Base-by-base conservation (phyloP, 2,797 vertebrate genomes). In the Anas bahamensis region DNA sequence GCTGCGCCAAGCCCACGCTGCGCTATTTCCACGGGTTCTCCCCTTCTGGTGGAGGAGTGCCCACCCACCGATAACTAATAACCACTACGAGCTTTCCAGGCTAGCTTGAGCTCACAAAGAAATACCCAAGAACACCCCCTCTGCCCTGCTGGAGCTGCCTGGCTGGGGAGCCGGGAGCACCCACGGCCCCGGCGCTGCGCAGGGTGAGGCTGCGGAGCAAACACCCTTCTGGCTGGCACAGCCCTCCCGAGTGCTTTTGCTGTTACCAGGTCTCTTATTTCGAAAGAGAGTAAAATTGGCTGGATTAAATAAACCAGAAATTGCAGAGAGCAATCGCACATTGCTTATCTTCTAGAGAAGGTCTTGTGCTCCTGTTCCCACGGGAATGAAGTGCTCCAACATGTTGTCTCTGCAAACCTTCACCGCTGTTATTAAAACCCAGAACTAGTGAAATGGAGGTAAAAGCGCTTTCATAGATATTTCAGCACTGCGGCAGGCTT, bases 91-190 rank as follows among this genome's bases (percentile, higher is more conserved):
- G 33, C 86, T 83, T 66, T 77, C 93, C 88, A 95, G 53, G 39
- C 37, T 70, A 83, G 75, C 92, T 83, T 59, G 80, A 60, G 70
- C 81, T 72, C 75, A 72, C 29, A 33, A 91, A 92, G 88, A 95
- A 93, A 87, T 41, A 39, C 24, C 89, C 74, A 61, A 68, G 83
- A 84, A 89, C 11, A 29, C 52, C 68, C 59, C 72, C 50, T 50
- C 48, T 14, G 48, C 48, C 14, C 50, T 50, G 50, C 50, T 5
- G 14, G 50, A 26, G 24, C 50, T 26, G 56, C 56, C 31, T 19
- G 18, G 11, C 56, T 13, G 18, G 18, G 31, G 8, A 33, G 19
- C 56, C 5, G 18, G n/a, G 56, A 19, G 12, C 11, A 18, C 31
- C 46, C 22, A 3, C 13, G 13, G 46, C 13, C 22, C 46, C 8